Conservation (phyloP, 2,888 invertebrate species). For the Drosophila imparisetae region DNA sequence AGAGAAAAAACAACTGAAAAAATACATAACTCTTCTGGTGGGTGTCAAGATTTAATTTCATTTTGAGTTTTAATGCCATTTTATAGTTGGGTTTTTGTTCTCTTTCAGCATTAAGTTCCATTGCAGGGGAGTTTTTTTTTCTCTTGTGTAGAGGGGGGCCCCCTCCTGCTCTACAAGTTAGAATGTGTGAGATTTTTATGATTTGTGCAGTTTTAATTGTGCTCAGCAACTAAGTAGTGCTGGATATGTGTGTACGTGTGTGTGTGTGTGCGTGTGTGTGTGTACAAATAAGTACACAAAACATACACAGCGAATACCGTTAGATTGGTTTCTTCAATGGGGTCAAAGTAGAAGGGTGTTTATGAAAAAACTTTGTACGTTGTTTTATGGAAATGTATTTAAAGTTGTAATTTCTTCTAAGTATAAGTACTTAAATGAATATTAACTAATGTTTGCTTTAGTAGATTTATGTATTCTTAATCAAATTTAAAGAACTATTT, state of each 20-base stretch:
- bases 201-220: slow-evolving; percentile 55
- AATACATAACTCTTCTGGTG: slow-evolving; percentile 57
- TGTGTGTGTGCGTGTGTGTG: neutral
- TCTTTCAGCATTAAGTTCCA: slow-evolving; percentile 33
- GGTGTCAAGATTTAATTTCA: slow-evolving; percentile 62
- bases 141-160: neutral
- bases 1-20: slow-evolving; percentile 12
- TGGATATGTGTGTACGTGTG: slow-evolving; percentile 7
- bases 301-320: slow-evolving; percentile 6
- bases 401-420: neutral
- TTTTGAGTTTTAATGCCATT: slow-evolving; percentile 51
- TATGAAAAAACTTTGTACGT: neutral
- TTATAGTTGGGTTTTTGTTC: slow-evolving; percentile 39
- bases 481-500: neutral
- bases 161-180: slow-evolving; percentile 1
- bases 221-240: slow-evolving; percentile 37
- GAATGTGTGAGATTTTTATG: slow-evolving; percentile 40
- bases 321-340: slow-evolving; percentile 1
- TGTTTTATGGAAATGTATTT: neutral
- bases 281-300: slow-evolving; percentile 23
- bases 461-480: neutral
- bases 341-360: neutral
- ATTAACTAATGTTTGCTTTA: neutral
- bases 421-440: neutral
- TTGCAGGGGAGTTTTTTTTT: slow-evolving; percentile 38